These are phyloP conservation scores for Antitype chi DNA, from an alignment of 2,888 invertebrate species.

Conservation along the genomic window DNA sequence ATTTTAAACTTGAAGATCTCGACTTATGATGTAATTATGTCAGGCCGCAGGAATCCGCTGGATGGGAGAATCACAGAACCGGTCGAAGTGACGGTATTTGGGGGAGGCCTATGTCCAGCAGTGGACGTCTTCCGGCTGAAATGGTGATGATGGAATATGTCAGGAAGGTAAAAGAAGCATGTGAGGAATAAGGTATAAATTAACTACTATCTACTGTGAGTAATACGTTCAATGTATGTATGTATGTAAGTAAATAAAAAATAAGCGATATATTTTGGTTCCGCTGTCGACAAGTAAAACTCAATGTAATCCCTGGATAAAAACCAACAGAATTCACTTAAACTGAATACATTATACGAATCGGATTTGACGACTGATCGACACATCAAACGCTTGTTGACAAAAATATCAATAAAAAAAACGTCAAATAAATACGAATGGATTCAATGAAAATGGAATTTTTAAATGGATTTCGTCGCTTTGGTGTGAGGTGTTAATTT, in stretches of 20 bases:
- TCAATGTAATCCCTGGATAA: conserved; percentile 28
- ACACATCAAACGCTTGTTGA: conserved; percentile 17
- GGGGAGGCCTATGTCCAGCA: no score
- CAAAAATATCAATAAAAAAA: conserved; percentile 26
- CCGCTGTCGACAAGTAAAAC: background rate
- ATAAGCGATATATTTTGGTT: background rate
- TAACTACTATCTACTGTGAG: no score
- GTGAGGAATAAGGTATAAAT: no score
- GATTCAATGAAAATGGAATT: conserved; percentile 19
- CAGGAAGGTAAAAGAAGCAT: no score
- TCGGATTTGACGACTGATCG: conserved; percentile 47
- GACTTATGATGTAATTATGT: no score
- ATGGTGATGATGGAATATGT: no score
- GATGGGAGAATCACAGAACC: no score
- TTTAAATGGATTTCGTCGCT: conserved; percentile 8
- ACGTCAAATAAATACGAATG: conserved; percentile 15
- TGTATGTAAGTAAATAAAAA: conserved; percentile 1
- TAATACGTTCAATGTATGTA: no score
- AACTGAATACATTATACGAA: conserved; percentile 37
- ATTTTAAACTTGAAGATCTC: no score
- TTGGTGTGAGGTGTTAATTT: background rate
- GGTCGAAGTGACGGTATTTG: no score
- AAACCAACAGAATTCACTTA: conserved; percentile 35
- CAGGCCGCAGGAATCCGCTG: no score
- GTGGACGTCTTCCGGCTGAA: no score